Percentiles rank a stretch among this genome's conserved stretches.
These are phyloP conservation scores for Timema podura DNA, from an alignment of 2,888 invertebrate genomes.

Conservation along the genomic window DNA sequence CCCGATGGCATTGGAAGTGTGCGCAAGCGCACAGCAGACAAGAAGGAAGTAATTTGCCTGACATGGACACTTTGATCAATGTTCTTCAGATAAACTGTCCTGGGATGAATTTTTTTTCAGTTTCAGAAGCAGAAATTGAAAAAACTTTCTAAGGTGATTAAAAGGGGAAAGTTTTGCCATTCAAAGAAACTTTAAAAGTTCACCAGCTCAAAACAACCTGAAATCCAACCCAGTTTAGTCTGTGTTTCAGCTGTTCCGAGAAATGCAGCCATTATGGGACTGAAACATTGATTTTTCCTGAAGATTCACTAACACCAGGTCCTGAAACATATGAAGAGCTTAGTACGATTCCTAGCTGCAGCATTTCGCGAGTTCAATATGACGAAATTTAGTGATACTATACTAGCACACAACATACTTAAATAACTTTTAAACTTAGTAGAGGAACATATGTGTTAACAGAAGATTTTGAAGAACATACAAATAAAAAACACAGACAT, in stretches of 20 bases:
- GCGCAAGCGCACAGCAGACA: background rate
- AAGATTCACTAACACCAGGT: constrained; percentile 1
- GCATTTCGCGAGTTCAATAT: background rate
- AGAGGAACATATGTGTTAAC: constrained; percentile 4
- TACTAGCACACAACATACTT: background rate
- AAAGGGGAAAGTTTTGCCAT: constrained; percentile 2
- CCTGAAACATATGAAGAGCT: background rate
- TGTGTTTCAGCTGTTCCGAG: constrained; percentile 3
- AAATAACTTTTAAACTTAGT: background rate
- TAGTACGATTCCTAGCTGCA: constrained; percentile 3
- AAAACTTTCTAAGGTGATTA: constrained; percentile 2
- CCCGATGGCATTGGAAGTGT: constrained; percentile 6
- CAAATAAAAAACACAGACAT: background rate
- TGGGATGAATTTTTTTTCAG: background rate
- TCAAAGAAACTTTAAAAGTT: background rate
- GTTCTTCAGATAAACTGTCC: background rate
- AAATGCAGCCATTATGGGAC: background rate
- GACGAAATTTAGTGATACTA: background rate
- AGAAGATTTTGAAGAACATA: constrained; percentile 5
- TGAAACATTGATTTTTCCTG: background rate
- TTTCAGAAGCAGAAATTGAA: background rate
- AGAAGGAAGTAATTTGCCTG: background rate
- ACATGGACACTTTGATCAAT: background rate
- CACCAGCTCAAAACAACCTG: background rate
- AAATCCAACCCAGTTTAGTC: constrained; percentile 3